Percentiles rank a stretch among this genome's conserved stretches.
Conservation (phyloP, 1,140 invertebrate species). For the Danaus melanippus region DNA sequence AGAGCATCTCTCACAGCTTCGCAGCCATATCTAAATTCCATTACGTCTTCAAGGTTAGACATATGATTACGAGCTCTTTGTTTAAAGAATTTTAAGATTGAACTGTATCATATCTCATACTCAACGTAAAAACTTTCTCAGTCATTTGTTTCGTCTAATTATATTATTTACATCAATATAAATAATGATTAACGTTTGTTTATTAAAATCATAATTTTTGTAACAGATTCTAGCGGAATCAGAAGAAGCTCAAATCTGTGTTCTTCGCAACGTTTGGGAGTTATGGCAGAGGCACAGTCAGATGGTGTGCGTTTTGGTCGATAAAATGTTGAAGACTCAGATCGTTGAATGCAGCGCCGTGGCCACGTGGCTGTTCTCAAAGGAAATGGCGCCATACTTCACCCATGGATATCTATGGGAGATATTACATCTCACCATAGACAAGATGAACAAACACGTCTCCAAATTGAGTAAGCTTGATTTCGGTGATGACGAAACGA, state of each 20-base stretch:
- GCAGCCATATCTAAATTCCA: slow-evolving; percentile 98
- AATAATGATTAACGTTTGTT: not conserved
- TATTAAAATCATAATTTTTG: not conserved
- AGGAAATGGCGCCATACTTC: slow-evolving; percentile 95
- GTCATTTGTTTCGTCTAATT: too few relatives aligned
- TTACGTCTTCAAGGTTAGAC: slow-evolving; percentile 87
- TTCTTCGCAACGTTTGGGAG: slow-evolving; percentile 94
- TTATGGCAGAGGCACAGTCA: slow-evolving; percentile 96
- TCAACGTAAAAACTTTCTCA: too few relatives aligned
- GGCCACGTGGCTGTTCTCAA: slow-evolving; percentile 98
- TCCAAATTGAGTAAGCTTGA: slow-evolving; percentile 79
- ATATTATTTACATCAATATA: not conserved
- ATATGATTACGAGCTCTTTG: not conserved
- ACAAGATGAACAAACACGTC: slow-evolving; percentile 97
- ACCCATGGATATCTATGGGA: slow-evolving; percentile 98
- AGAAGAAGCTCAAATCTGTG: slow-evolving; percentile 96
- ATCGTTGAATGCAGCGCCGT: slow-evolving; percentile 97
- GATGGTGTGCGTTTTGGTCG: slow-evolving; percentile 96
- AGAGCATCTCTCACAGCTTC: slow-evolving; percentile 98
- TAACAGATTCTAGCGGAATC: slow-evolving; percentile 86
- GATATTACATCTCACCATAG: slow-evolving; percentile 94
- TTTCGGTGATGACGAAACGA: slow-evolving; percentile 1
- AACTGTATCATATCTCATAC: too few relatives aligned
- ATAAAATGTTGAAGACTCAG: slow-evolving; percentile 98
- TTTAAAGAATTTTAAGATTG: too few relatives aligned